Base-by-base conservation (phyloP, 1,140 invertebrate genomes). In the Drosophila funebris region DNA sequence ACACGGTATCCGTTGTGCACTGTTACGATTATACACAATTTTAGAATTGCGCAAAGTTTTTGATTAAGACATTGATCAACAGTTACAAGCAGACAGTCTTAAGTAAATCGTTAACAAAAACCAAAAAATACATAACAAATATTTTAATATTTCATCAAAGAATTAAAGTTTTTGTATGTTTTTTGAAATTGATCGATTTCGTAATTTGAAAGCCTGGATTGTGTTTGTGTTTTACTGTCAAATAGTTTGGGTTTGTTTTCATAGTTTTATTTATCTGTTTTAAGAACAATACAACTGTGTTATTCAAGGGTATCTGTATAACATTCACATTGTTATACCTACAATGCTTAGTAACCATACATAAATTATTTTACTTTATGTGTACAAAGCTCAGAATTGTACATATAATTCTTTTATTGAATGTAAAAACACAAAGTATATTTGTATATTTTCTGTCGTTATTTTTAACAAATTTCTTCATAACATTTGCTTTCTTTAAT, bases 401-500 rank as follows among this genome's bases (percentile, higher is more conserved):
- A 64, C 48, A 54, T 41, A 64, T 31, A 44, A 58, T 31, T 22
- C 14, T 44, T 53, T 36, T 20, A 53, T 53, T 53, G 46, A 31
- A 50, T 53, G 20, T 37, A 22, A 53, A 20, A 36, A 53, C 16
- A 33, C 29, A 20, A 33, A 8, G 14, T 29, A 11, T 41, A 50
- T 31, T 29, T 43, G 16, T 33, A 60, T 60, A 31, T 50, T 62
- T 53, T 53, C 3, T 29, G 9, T 31, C 24, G 9, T 66, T 44
- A 41, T 53, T 24, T 33, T 22, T 31, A 36, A 72, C 16, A 63
- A 41, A 58, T 72, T 67, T 60, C 33, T 60, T 68, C 44, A 68
- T 68, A 58, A 68, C 64, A 44, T 68, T 68, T 52, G 64, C 54
- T 58, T 68, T 68, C 33, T 68, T 68, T 52, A 41, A 57, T 57